A percentile compares a stretch with the other conserved stretches of the same genome.
Evolutionary conservation across 2,113 vertebrate species (phyloP).

Genomic region (Saimiri boliviensis): DNA sequence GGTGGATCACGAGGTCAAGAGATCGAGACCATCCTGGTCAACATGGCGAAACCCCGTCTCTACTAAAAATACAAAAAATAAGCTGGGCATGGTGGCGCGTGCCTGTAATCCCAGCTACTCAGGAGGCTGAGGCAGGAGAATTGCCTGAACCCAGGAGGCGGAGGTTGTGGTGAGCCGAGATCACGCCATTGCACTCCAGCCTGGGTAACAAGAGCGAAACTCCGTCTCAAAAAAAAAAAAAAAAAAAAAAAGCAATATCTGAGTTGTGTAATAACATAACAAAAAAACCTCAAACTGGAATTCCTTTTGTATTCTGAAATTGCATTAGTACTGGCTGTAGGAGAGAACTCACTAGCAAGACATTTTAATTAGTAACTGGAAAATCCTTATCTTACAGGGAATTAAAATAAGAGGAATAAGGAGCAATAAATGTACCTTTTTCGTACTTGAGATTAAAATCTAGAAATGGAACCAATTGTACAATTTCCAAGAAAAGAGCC

Average conservation of each 20-base stretch:
- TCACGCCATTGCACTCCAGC: too few relatives aligned
- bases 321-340: neutral
- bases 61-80: too few relatives aligned
- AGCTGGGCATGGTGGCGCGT: too few relatives aligned
- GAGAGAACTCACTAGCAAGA: neutral
- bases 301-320: neutral
- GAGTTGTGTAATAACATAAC: neutral
- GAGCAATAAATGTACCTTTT: neutral
- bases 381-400: constrained; percentile 28
- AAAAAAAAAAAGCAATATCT: neutral
- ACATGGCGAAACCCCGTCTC: too few relatives aligned
- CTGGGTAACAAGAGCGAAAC: too few relatives aligned
- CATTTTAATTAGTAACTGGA: neutral
- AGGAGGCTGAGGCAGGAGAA: too few relatives aligned
- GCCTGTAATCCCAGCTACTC: too few relatives aligned
- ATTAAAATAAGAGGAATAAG: constrained; percentile 10
- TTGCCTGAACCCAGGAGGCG: too few relatives aligned
- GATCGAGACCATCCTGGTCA: too few relatives aligned
- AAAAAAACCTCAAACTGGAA: neutral
- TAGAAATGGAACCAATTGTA: neutral
- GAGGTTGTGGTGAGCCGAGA: too few relatives aligned
- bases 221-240: too few relatives aligned
- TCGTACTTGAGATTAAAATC: constrained; percentile 19
- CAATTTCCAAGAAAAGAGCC: neutral
- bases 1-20: too few relatives aligned